Evolutionary conservation across 2,888 invertebrate species (phyloP), one percentile per base, ranked within the genome.

Genomic region (Mythimna impura): DNA sequence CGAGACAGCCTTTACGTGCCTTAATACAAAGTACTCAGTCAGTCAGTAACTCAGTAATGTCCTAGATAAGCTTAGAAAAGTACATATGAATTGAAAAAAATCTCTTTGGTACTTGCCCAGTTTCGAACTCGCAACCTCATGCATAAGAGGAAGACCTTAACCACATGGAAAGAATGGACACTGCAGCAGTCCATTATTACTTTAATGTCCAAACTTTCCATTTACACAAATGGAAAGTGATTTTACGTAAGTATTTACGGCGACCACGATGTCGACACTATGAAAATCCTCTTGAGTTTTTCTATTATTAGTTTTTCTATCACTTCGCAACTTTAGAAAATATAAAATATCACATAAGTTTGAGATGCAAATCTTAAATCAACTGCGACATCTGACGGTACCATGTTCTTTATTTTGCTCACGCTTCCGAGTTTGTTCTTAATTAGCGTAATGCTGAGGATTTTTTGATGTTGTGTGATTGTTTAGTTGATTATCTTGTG

Each of bases 331-430:
- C 30, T 47, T 17, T 40, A 22, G 10, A 76, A 61, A 30, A 50
- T 40, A 1, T 14, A 30, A 30, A 52, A 0, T 58, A 54, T 25
- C 30, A 34, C 25, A 17, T 54, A 8, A 60, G 47, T 66, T 61
- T 43, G 63, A 30, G 34, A 67, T 77, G 65, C 52, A 64, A 85
- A 83, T 80, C 67, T 25, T 69, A 61, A 36, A 61, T 50, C 30
- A 81, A 84, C 73, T 84, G 85, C 61, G 76, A 86, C 20, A 74
- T 86, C 74, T 81, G 50, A 80, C 86, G 76, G 64, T n/a, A 52
- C 47, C 43, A 50, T 65, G 67, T 67, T 66, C 47, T 64, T 83
- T 67, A 73, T 78, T 75, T 73, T 78, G 78, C 71, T 76, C 67
- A 67, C 64, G 58, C 36, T 66, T 54, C 47, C 34, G 5, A 69